Conservation (phyloP, 2,888 invertebrate genomes). For the Ryuthela nishihirai region DNA sequence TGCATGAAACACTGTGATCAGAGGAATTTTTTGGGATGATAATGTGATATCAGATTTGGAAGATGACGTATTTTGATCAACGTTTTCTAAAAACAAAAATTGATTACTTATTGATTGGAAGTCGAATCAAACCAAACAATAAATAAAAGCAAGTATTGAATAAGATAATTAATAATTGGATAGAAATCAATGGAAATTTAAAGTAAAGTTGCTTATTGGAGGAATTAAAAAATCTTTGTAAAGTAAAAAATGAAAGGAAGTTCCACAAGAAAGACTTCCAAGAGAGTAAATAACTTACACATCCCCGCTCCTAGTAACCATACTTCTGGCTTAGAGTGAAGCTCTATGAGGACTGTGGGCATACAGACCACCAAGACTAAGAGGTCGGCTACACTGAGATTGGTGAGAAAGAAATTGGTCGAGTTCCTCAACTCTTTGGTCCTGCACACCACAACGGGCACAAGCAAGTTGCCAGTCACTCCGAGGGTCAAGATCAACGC, state of each 20-base stretch:
- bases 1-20: too few relatives aligned
- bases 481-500: slow-evolving; percentile 83
- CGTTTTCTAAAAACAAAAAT: too few relatives aligned
- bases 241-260: not conserved
- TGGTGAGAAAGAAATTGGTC: slow-evolving; percentile 90
- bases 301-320: slow-evolving; percentile 88
- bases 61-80: too few relatives aligned
- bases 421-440: slow-evolving; percentile 92
- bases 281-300: slow-evolving; percentile 67
- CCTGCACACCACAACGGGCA: slow-evolving; percentile 84
- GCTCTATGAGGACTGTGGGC: slow-evolving; percentile 86
- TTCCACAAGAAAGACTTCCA: not conserved
- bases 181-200: too few relatives aligned
- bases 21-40: too few relatives aligned
- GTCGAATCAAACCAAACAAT: too few relatives aligned
- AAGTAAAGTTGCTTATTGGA: too few relatives aligned
- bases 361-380: slow-evolving; percentile 87
- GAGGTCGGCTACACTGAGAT: slow-evolving; percentile 86
- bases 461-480: slow-evolving; percentile 87
- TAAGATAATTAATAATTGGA: too few relatives aligned
- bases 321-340: slow-evolving; percentile 82
- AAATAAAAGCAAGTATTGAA: too few relatives aligned
- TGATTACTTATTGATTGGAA: too few relatives aligned
- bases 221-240: too few relatives aligned
- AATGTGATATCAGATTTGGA: too few relatives aligned